Base-by-base conservation (phyloP, 2,113 vertebrate genomes). In the Neoarius graeffei region DNA sequence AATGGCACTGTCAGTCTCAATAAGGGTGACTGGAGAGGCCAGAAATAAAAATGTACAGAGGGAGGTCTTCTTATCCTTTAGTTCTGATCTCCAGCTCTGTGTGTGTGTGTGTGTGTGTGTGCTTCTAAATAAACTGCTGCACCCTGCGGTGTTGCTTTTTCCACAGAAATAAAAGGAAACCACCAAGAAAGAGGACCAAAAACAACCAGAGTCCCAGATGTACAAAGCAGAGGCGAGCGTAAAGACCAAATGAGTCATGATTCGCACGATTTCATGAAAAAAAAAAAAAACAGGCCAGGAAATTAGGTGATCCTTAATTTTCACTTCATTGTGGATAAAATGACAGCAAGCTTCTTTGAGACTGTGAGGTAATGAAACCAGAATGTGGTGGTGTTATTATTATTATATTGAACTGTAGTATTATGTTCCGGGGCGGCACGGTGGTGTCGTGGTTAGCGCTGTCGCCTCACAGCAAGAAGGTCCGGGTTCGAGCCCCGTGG, bases 1-100 rank as follows among this genome's bases (percentile, higher is more conserved):
- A 91, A 91, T 89, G 48, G 4, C 89, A 88, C 87, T 84, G 67
- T 93, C 89, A 90, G 83, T 88, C 90, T 86, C 56, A 87, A 90
- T 87, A 48, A 85, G 67, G n/a, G 13, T 81, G 84, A 81, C 62
- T 20, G 87, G 57, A 57, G 62, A 88, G 76, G 59, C 60, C 42
- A 52, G 35, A 74, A 66, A 59, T 69, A 84, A 92, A 89, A 91
- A 90, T 83, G 80, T 27, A 79, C 54, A 88, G 59, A 79, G 25
- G 15, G 52, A 59, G 1, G 30, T 50, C 15, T 13, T 81, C 74
- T 67, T 71, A 85, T 85, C 35, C 2, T 71, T 80, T 85, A 71
- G n/a, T 67, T 89, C 42, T 54, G 9, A 74, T 66, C 79, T 23
- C 20, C 35, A 35, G 35, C 48, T 62, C 19, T 25, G 2, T 19